Evolutionary conservation across 2,888 invertebrate genomes (phyloP).

Genomic region (Phymatocera aterrima): DNA sequence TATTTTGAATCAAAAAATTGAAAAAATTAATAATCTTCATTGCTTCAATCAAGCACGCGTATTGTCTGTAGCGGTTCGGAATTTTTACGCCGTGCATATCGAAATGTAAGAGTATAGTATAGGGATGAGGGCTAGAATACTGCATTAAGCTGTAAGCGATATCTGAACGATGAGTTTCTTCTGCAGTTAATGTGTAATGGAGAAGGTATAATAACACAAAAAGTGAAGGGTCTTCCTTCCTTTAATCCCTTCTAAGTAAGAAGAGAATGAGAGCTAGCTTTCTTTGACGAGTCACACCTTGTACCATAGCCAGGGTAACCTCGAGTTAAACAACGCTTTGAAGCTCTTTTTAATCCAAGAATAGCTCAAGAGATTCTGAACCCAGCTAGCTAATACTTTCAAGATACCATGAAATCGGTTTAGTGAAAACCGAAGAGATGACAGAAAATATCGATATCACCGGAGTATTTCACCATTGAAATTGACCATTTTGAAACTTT

Average conservation of each 20-base stretch:
- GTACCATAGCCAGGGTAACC: constrained; percentile 1
- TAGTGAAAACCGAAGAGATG: neutral
- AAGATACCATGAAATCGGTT: neutral
- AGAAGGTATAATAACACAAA: neutral
- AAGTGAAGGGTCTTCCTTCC: neutral
- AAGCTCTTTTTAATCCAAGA: constrained; percentile 24
- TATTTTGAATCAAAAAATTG: too few species aligned
- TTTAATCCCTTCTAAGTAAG: constrained; percentile 26
- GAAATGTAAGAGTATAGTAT: too few species aligned
- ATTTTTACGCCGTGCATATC: too few species aligned
- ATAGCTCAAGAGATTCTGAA: neutral
- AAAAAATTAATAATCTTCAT: too few species aligned
- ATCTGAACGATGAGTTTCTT: neutral
- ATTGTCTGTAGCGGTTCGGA: too few species aligned
- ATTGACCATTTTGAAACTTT: too few species aligned
- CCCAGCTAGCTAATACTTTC: neutral
- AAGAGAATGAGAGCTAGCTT: neutral
- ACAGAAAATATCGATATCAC: too few species aligned
- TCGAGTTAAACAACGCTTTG: constrained; percentile 17
- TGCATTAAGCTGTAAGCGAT: neutral
- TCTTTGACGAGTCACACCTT: constrained; percentile 33
- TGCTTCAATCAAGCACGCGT: too few species aligned
- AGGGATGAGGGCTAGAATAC: neutral
- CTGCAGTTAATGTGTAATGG: neutral
- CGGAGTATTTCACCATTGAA: too few species aligned